These are phyloP conservation scores for Thyatira batis DNA, from an alignment of 2,888 invertebrate species.

Conservation along the genomic window DNA sequence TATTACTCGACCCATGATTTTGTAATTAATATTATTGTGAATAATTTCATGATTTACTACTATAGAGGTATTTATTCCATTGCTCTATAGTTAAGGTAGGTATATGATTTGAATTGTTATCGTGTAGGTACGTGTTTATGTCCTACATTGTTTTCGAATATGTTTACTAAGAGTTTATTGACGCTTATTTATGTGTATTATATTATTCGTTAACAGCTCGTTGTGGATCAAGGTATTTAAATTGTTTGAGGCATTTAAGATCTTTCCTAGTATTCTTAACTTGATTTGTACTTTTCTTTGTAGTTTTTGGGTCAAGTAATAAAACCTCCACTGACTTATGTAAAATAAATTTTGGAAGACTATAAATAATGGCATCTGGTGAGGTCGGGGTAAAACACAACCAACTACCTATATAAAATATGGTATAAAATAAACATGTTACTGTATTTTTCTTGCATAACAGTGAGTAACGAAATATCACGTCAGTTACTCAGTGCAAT, in stretches of 20 bases:
- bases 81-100: neutral
- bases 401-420: too few relatives aligned
- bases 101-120: neutral
- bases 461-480: neutral
- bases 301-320: too few relatives aligned
- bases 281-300: too few relatives aligned
- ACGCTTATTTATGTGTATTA: neutral
- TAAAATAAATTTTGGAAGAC: too few relatives aligned
- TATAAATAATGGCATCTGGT: too few relatives aligned
- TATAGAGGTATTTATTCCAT: slow-evolving; percentile 2
- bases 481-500: slow-evolving; percentile 50
- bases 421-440: too few relatives aligned
- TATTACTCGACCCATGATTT: slow-evolving; percentile 65
- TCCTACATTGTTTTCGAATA: neutral
- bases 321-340: too few relatives aligned
- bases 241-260: too few relatives aligned
- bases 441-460: neutral
- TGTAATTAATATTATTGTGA: slow-evolving; percentile 71
- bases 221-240: too few relatives aligned
- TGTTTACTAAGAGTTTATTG: too few relatives aligned
- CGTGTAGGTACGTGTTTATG: neutral
- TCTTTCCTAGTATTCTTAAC: too few relatives aligned
- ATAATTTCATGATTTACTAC: slow-evolving; percentile 61
- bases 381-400: too few relatives aligned
- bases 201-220: neutral